Evolutionary conservation across 2,113 vertebrate species (phyloP), one percentile per base, ranked within the genome.

Genomic region (Mus spicilegus): DNA sequence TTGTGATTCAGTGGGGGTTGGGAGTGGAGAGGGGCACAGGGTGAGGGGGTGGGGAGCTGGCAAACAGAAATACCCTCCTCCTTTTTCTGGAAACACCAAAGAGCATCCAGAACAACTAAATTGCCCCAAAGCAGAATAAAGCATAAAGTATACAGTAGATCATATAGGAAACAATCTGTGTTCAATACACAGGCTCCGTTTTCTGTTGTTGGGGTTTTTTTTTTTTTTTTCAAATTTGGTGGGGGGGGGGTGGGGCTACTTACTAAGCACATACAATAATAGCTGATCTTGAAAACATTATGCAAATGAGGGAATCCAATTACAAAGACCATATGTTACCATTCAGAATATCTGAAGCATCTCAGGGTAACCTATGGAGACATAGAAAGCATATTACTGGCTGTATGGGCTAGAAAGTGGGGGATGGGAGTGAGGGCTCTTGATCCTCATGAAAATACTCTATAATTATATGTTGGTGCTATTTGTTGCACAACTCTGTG

Each of bases 401-500:
- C 24, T 77, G 5, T 17, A 20, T 65, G 5, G 3, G 13, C 49
- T 61, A 26, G 1, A 8, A 7, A 7, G 26, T 33, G 22, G 14
- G n/a, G 22, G 20, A 14, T 33, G 3, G 6, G 24, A 87, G 6
- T 36, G 12, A 33, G 36, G 14, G 42, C 5, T 8, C 5, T 6
- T 33, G 46, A 17, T 36, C 16, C 30, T 58, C 19, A 28, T 36
- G 11, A 39, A 87, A 80, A 78, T 49, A 22, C 17, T 54, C 33
- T 77, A 49, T 49, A 67, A 22, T 22, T 22, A 6, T 36, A 7
- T 7, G 1, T 5, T 84, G 49, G 4, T 73, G 39, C 12, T 19
- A 2, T n/a, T 0, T 26, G 5, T 1, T 33, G 16, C 0, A 20
- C 0, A 56, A 2, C 46, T 51, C n/a, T 28, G 10, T 39, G 81